Base-by-base conservation (phyloP, 2,888 invertebrate species). In the Amphipyra berbera region DNA sequence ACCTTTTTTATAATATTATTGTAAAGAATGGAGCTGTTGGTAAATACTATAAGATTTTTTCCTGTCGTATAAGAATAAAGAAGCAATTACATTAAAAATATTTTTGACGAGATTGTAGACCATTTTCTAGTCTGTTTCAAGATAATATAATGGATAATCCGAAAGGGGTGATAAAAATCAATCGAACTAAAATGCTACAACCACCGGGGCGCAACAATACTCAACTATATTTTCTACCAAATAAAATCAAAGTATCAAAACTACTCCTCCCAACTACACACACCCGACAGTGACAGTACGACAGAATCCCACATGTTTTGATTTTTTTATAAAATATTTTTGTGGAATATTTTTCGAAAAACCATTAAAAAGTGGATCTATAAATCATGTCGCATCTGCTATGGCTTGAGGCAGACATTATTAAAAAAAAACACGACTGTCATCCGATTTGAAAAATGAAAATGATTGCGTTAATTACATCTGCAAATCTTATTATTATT, bases 321-420 rank as follows among this genome's bases (percentile, higher is more conserved):
- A 87, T 89, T 90, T 92, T n/a, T 92, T 92, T 91, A 74, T 62
- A 76, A 85, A 88, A 88, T 87, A 85, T 82, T 78, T 86, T 78
- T 85, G 78, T 85, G 76, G 81, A 86, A 88, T 86, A 90, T 90
- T 89, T 92, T 92, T 93, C 82, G 90, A 85, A 94, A 93, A 92
- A 87, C 92, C 92, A 93, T 93, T 94, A 93, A 92, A 90, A 91
- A 89, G 84, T 78, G 62, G 78, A 73, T 82, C 84, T 85, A 92
- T 95, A 91, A 93, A 94, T 95, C 94, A 94, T 89, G 78, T 77
- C 79, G 81, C 94, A 94, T 92, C 92, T 94, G 94, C 88, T 83
- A 42, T 82, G 70, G 84, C 83, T 79, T 82, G 85, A 78, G 81
- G 83, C 83, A 79, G 75, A 82, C 82, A 81, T 85, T 85, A 79